Percentiles rank a stretch among this genome's conserved stretches.
Conservation (phyloP, 2,113 vertebrate genomes). For the Corythaixoides concolor region DNA sequence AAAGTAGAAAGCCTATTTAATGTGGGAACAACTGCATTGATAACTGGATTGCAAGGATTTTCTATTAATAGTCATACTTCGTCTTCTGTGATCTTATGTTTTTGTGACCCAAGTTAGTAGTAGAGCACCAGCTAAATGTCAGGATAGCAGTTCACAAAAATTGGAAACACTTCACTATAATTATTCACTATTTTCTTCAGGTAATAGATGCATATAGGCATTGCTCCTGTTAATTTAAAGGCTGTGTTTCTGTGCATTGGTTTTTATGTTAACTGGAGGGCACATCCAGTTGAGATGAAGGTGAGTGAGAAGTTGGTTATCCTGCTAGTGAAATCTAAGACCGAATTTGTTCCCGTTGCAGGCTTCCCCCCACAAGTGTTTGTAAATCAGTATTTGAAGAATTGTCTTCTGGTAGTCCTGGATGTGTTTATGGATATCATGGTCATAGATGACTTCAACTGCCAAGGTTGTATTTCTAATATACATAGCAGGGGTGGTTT, state of each 20-base stretch:
- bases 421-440: neutral
- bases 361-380: neutral
- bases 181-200: neutral
- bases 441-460: neutral
- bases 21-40: neutral
- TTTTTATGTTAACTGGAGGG: neutral
- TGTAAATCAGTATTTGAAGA: neutral
- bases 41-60: neutral
- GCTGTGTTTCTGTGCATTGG: neutral
- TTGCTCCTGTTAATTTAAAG: neutral
- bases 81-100: neutral
- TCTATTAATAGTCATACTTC: neutral
- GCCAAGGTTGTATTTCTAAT: neutral
- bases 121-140: neutral
- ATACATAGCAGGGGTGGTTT: fast-evolving
- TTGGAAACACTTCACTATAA: neutral
- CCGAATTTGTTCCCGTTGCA: neutral
- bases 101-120: neutral
- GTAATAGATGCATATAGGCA: neutral
- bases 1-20: neutral
- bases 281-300: neutral
- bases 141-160: neutral
- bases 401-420: neutral
- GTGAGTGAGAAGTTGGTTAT: neutral
- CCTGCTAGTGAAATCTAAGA: neutral